phyloP scores from a whole-genome alignment of 2,797 vertebrate species.

The Enteromius thamalakanensis region DNA sequence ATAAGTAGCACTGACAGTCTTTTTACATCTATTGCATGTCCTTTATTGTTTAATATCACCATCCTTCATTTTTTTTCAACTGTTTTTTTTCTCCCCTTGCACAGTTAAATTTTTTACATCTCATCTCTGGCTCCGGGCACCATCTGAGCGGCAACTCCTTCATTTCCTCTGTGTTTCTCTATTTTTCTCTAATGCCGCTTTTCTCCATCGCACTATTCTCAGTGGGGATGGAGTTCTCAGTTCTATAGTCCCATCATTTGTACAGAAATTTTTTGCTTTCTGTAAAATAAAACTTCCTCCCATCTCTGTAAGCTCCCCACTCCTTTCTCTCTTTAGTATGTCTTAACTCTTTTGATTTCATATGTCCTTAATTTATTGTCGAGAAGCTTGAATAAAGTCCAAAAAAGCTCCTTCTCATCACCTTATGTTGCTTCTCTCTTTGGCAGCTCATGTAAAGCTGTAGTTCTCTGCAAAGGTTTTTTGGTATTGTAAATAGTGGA shows the following conservation, averaged over 20 bases:
- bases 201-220: slow-evolving; percentile 63
- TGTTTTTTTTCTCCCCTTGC: slow-evolving; percentile 57
- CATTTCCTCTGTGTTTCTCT: slow-evolving; percentile 80
- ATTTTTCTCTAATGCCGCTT: slow-evolving; percentile 72
- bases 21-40: slow-evolving; percentile 55
- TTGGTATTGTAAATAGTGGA: not conserved
- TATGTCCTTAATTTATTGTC: slow-evolving; percentile 73
- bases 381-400: slow-evolving; percentile 79
- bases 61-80: slow-evolving; percentile 44
- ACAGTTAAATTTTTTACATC: slow-evolving; percentile 93
- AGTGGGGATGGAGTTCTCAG: slow-evolving; percentile 69
- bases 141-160: slow-evolving; percentile 76
- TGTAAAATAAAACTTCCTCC: slow-evolving; percentile 94
- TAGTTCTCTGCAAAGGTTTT: not conserved
- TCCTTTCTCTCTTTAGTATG: slow-evolving; percentile 66
- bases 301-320: slow-evolving; percentile 69
- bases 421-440: slow-evolving; percentile 59
- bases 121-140: slow-evolving; percentile 78
- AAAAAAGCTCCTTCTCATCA: slow-evolving; percentile 67
- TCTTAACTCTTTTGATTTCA: slow-evolving; percentile 64
- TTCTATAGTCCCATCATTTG: slow-evolving; percentile 74
- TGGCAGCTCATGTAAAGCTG: not conserved
- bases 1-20: not conserved
- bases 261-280: slow-evolving; percentile 81
- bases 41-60: slow-evolving; percentile 43